Evolutionary conservation across 2,888 invertebrate genomes (phyloP).

Genomic region (Dicycla oo): DNA sequence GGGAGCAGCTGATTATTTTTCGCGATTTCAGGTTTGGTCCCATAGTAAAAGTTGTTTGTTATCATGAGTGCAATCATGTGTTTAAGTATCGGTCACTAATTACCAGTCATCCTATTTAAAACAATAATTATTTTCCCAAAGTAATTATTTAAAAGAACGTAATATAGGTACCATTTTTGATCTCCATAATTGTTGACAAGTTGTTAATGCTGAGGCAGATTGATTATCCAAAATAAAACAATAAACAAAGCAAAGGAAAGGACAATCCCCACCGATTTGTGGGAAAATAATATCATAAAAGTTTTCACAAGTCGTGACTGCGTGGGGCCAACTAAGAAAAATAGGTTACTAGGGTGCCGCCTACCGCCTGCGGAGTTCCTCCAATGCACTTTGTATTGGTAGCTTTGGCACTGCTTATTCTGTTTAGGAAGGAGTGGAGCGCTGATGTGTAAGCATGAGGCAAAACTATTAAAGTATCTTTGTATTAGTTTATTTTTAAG

Average conservation of each 20-base stretch:
- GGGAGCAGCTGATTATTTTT: no score
- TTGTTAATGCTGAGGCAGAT: background rate
- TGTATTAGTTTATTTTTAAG: background rate
- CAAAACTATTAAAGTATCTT: background rate
- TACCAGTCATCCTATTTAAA: no score
- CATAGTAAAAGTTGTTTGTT: no score
- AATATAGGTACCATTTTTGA: background rate
- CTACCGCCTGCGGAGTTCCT: conserved; percentile 27
- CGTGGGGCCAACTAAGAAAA: conserved; percentile 50
- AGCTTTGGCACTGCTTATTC: conserved; percentile 19
- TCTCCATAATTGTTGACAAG: background rate
- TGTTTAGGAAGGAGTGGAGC: conserved; percentile 1
- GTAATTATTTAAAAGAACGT: background rate
- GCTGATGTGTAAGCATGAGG: background rate
- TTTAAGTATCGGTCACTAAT: no score
- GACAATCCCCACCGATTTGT: conserved; percentile 20
- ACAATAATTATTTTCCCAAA: background rate
- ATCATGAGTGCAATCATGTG: no score
- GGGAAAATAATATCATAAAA: conserved; percentile 37
- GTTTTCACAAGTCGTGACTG: conserved; percentile 47
- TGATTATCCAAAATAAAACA: conserved; percentile 24
- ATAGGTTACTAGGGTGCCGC: conserved; percentile 61
- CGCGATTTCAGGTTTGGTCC: no score
- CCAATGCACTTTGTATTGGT: conserved; percentile 47
- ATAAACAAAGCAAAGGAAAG: conserved; percentile 26